Base-by-base conservation (phyloP, 2,797 vertebrate species). In the Holocentrus rufus region DNA sequence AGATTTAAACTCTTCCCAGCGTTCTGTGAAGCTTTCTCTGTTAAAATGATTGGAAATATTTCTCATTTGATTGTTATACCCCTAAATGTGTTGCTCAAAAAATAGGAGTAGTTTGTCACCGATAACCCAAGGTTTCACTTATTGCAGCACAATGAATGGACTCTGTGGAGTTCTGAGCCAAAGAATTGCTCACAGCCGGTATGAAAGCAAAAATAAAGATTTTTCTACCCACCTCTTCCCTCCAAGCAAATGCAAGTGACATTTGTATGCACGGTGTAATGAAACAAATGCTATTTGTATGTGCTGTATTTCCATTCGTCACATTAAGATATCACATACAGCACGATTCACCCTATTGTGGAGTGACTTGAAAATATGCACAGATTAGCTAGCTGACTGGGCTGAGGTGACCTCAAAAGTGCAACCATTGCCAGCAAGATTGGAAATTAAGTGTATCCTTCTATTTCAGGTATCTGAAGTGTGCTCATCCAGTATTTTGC, bases 121-220 rank as follows among this genome's bases (percentile, higher is more conserved):
- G 55, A 7, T 46, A 66, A 69, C 49, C 71, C 31, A 66, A 82
- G 72, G 64, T 64, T 74, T 36, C 66, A 70, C 59, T 23, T 62
- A 22, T 60, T 42, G 50, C 25, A 66, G 53, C 49, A 64, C 49
- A 10, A 20, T 0, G 7, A 59, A 53, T n/a, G 22, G 39, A 66
- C 20, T 49, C 31, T 66, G 39, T 49, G 62, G 20, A 25, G 68
- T 49, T 44, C 17, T 61, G 52, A 72, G 63, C 47, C 3, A 10
- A 34, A 73, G 31, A 46, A 47, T 72, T 67, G 36, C 36, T 50
- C 46, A 36, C 18, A 49, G 36, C n/a, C n/a, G 10, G 13, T 20
- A 14, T 44, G 64, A 31, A 46, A 65, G 64, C 20, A 17, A 72
- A 36, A n/a, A 54, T 44, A 56, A 54, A 68, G 27, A 62, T 39